Conservation (phyloP, 2,113 vertebrate genomes). For the Pomatostomus ruficeps region DNA sequence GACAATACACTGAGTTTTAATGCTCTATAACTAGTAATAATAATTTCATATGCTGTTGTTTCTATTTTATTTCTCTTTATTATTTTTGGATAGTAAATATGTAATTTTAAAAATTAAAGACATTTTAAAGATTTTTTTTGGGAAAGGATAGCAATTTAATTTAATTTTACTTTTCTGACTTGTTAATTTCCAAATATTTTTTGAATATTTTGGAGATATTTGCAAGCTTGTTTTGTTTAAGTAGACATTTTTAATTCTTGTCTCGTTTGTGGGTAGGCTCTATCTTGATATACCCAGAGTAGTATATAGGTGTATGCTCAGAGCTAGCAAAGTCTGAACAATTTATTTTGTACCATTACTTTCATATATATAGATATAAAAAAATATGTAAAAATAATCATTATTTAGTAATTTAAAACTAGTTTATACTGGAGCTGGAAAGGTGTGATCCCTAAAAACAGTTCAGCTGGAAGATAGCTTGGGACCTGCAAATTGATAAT, state of each 20-base stretch:
- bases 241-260: background rate
- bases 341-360: background rate
- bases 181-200: background rate
- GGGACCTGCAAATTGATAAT: background rate
- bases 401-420: background rate
- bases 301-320: background rate
- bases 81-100: background rate
- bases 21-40: background rate
- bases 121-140: background rate
- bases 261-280: background rate
- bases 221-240: background rate
- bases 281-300: background rate
- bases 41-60: background rate
- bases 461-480: background rate
- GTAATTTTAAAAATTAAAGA: background rate
- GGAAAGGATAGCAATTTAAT: background rate
- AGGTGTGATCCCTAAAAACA: background rate
- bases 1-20: background rate
- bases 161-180: background rate
- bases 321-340: background rate
- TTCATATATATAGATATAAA: background rate
- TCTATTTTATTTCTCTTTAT: background rate
- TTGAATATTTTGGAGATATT: background rate
- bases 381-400: background rate
- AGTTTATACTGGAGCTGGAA: background rate